phyloP scores from a whole-genome alignment of 2,113 vertebrate genomes.

The Gymnobelideus leadbeateri region DNA sequence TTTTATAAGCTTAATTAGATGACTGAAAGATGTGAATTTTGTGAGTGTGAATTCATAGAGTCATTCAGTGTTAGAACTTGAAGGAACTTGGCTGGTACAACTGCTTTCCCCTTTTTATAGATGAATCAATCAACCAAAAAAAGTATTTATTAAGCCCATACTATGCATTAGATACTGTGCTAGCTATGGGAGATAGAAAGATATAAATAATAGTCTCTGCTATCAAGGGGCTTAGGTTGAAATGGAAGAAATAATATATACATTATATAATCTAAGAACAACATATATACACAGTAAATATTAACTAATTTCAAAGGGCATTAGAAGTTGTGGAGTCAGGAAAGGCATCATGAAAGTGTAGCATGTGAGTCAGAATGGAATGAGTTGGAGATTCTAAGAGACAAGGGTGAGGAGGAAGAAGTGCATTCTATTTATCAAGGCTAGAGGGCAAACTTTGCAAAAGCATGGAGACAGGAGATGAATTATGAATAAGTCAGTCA shows the following conservation, averaged over 20 bases:
- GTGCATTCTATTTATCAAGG: background rate
- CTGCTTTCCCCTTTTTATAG: background rate
- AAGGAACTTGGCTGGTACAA: background rate
- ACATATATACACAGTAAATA: background rate
- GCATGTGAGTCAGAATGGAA: background rate
- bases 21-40: background rate
- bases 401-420: background rate
- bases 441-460: background rate
- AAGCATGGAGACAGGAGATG: background rate
- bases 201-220: background rate
- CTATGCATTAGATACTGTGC: background rate
- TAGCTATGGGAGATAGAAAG: background rate
- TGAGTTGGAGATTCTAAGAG: background rate
- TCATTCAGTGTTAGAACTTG: background rate
- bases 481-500: background rate
- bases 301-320: background rate
- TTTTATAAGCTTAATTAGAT: background rate
- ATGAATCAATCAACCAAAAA: background rate
- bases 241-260: background rate
- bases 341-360: background rate
- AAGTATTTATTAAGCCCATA: background rate
- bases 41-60: background rate
- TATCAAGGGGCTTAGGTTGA: background rate
- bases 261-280: background rate
- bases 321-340: background rate